phyloP scores from a whole-genome alignment of 2,797 vertebrate species.

The Loris lydekkerianus region DNA sequence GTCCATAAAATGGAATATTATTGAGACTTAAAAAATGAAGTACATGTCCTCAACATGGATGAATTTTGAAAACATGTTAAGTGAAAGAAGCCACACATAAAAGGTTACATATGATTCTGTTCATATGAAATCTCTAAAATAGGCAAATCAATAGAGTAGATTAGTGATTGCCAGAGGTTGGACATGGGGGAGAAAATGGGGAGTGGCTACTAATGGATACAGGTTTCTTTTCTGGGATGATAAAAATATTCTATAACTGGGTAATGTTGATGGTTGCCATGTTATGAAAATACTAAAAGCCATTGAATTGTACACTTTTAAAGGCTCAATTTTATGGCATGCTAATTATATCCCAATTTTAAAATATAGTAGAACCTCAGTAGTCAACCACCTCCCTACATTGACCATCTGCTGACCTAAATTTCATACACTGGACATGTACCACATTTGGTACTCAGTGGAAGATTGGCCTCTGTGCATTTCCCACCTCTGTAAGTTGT shows the following conservation, averaged over 20 bases:
- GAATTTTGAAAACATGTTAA: background rate
- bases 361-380: background rate
- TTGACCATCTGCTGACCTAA: no score
- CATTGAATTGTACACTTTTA: background rate
- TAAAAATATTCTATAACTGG: conserved; percentile 30
- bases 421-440: no score
- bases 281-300: conserved; percentile 10
- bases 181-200: background rate
- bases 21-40: background rate
- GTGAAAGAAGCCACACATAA: conserved; percentile 14
- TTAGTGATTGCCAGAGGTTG: background rate
- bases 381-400: no score
- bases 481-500: no score
- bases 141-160: background rate
- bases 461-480: no score
- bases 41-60: background rate
- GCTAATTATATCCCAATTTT: background rate
- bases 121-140: background rate
- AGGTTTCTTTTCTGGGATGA: background rate
- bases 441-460: no score
- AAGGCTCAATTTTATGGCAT: conserved; percentile 36
- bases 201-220: background rate
- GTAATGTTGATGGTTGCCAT: background rate
- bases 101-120: background rate
- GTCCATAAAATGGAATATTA: background rate